Evolutionary conservation across 2,797 vertebrate genomes (phyloP).

Genomic region (Rhynchotus rufescens): DNA sequence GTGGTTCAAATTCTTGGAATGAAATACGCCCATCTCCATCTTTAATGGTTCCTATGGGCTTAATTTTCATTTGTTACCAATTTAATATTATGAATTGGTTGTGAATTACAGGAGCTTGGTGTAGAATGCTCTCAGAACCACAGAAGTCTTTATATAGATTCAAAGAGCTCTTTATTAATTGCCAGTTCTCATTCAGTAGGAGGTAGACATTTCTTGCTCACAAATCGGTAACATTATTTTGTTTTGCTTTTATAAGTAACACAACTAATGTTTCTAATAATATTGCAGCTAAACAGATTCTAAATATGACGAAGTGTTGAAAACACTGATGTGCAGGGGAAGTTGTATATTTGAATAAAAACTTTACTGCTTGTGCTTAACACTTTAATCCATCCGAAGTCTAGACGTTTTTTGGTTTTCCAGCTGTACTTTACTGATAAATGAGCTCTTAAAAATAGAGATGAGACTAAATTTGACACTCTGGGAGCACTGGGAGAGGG

Average conservation of each 20-base stretch:
- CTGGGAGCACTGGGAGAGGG: not conserved
- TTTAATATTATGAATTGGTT: not conserved
- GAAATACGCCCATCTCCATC: not conserved
- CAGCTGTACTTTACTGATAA: slow-evolving; percentile 28
- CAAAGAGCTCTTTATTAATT: slow-evolving; percentile 30
- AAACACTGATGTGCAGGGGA: slow-evolving; percentile 58
- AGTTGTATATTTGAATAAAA: slow-evolving; percentile 67
- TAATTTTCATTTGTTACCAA: not conserved
- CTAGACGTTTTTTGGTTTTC: slow-evolving; percentile 44
- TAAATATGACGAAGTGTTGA: slow-evolving; percentile 70
- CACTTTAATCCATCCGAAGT: slow-evolving; percentile 54
- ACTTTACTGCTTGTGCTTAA: slow-evolving; percentile 36
- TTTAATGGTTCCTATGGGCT: not conserved
- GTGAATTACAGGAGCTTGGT: not conserved
- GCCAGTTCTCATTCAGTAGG: slow-evolving; percentile 25
- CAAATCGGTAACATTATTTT: slow-evolving; percentile 59
- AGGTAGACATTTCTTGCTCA: slow-evolving; percentile 51
- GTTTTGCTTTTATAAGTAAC: slow-evolving; percentile 62
- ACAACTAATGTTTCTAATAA: slow-evolving; percentile 70
- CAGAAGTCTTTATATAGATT: slow-evolving; percentile 11
- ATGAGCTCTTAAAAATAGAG: slow-evolving; percentile 57
- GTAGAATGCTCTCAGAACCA: not conserved
- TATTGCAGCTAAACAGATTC: slow-evolving; percentile 67
- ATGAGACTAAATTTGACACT: slow-evolving; percentile 24
- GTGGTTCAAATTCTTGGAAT: not conserved